Conservation (phyloP, 2,113 vertebrate genomes). For the Apodemus speciosus region DNA sequence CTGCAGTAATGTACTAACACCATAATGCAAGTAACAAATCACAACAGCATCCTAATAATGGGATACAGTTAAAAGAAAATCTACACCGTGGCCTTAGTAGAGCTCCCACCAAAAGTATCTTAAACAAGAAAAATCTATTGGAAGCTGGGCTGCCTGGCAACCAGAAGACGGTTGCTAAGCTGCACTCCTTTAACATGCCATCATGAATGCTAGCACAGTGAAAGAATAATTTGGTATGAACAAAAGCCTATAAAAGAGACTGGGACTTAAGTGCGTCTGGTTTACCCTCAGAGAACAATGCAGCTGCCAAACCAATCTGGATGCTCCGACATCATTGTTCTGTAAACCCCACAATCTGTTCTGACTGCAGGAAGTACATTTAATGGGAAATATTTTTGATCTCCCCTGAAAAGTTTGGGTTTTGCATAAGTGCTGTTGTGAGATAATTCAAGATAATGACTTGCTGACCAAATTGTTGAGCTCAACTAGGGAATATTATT, state of each 20-base stretch:
- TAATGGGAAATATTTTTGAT: slow-evolving; percentile 87
- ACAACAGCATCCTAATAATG: slow-evolving; percentile 83
- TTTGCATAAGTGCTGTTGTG: slow-evolving; percentile 78
- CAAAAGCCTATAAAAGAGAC: slow-evolving; percentile 91
- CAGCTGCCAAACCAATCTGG: slow-evolving; percentile 96
- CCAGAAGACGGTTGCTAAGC: slow-evolving; percentile 93
- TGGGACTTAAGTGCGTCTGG: slow-evolving; percentile 93
- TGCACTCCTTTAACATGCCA: slow-evolving; percentile 93
- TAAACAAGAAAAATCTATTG: slow-evolving; percentile 88
- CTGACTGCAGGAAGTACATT: slow-evolving; percentile 89
- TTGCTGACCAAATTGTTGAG: slow-evolving; percentile 82
- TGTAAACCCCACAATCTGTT: slow-evolving; percentile 87
- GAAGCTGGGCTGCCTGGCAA: slow-evolving; percentile 92
- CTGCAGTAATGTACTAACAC: slow-evolving; percentile 82
- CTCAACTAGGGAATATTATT: slow-evolving; percentile 82
- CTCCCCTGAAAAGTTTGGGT: slow-evolving; percentile 85
- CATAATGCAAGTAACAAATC: slow-evolving; percentile 81
- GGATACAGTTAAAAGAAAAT: slow-evolving; percentile 84
- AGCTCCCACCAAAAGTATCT: slow-evolving; percentile 81
- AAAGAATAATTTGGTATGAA: slow-evolving; percentile 94
- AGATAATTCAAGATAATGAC: slow-evolving; percentile 83
- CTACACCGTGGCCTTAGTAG: slow-evolving; percentile 79
- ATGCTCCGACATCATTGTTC: slow-evolving; percentile 93
- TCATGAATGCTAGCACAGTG: slow-evolving; percentile 92
- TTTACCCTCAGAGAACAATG: slow-evolving; percentile 92